Evolutionary conservation across 2,113 vertebrate species (phyloP).

Genomic region (Macaca fascicularis): DNA sequence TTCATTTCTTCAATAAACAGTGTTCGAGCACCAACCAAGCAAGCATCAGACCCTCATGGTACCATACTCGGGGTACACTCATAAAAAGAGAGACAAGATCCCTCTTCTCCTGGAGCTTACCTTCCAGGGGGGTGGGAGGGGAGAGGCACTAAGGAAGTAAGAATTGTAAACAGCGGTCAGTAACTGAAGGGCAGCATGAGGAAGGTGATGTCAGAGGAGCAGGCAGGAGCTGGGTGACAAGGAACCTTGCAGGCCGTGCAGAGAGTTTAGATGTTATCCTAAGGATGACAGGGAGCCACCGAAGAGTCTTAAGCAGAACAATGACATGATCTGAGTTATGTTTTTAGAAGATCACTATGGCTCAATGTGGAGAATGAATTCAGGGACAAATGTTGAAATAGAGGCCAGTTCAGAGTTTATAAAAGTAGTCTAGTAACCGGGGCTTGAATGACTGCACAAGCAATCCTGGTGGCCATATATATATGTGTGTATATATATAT

Average conservation of each 20-base stretch:
- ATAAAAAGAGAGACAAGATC: not conserved
- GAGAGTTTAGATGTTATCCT: not conserved
- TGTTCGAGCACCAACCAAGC: not conserved
- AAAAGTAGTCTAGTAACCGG: not conserved
- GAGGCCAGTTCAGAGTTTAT: not conserved
- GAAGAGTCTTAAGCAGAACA: not conserved
- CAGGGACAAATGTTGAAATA: not conserved
- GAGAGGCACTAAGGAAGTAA: not conserved
- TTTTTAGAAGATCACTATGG: not conserved
- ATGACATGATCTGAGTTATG: not conserved
- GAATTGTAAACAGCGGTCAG: not conserved
- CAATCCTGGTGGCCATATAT: not conserved
- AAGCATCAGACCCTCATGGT: not conserved
- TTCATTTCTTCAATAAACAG: not conserved
- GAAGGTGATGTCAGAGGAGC: not conserved
- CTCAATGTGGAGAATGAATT: not conserved
- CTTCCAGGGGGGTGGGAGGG: not conserved
- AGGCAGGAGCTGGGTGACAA: not conserved
- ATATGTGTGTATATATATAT: fast-evolving
- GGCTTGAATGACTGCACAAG: not conserved
- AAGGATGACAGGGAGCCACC: not conserved
- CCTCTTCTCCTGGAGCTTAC: not conserved
- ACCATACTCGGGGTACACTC: too few species aligned
- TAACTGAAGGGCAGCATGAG: fast-evolving
- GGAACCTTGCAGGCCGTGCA: not conserved